A percentile compares a stretch with the other conserved stretches of the same genome.
Evolutionary conservation across 2,797 vertebrate species (phyloP).

Genomic region (Pogonophryne albipinna): DNA sequence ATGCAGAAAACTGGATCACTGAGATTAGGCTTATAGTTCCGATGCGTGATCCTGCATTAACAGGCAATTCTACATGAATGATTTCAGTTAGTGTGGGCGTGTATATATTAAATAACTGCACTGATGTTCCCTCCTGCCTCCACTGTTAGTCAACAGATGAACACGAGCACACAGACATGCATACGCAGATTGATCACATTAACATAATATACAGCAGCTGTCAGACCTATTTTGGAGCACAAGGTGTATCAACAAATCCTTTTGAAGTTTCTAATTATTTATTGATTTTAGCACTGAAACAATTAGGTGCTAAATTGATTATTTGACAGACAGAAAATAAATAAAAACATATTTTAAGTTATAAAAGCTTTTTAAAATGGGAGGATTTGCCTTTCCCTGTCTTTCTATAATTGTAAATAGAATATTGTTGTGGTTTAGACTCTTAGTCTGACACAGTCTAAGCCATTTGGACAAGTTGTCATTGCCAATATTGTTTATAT

Average conservation of each 20-base stretch:
- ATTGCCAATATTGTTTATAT: background rate
- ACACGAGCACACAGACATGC: constrained; percentile 13
- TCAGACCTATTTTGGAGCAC: constrained; percentile 17
- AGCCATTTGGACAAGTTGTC: background rate
- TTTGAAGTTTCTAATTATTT: constrained; percentile 52
- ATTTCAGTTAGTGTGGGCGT: constrained; percentile 8
- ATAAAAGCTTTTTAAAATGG: no score
- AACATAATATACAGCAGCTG: constrained; percentile 46
- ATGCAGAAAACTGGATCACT: constrained; percentile 32
- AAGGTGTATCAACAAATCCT: constrained; percentile 41
- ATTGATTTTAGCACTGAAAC: constrained; percentile 21
- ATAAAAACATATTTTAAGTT: background rate
- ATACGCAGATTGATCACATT: constrained; percentile 41
- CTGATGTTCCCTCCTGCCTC: constrained; percentile 17
- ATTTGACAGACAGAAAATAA: constrained; percentile 4
- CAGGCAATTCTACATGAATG: background rate
- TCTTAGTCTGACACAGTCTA: background rate
- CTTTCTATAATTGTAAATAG: background rate
- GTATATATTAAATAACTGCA: constrained; percentile 9
- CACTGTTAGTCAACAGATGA: constrained; percentile 21
- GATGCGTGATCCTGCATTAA: constrained; percentile 23
- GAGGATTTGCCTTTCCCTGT: background rate
- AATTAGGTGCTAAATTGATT: background rate
- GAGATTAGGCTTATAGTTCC: constrained; percentile 21
- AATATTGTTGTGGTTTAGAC: background rate